These are phyloP conservation scores for Denticeps clupeoides DNA, from an alignment of 2,797 vertebrate genomes.

Conservation along the genomic window DNA sequence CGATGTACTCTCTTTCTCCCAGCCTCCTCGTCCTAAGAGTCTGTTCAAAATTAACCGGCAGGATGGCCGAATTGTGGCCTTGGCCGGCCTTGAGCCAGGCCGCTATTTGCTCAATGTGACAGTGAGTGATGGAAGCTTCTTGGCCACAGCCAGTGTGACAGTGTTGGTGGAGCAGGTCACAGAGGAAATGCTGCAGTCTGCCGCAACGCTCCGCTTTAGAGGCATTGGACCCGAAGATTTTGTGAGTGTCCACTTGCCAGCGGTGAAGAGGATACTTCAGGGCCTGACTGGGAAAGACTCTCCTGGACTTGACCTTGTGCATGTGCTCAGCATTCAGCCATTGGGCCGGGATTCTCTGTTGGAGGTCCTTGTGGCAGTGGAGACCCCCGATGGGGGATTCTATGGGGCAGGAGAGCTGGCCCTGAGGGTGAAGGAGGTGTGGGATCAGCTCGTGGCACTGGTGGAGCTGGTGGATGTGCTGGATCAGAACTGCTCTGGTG, in stretches of 20 bases:
- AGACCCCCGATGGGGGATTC: constrained; percentile 61
- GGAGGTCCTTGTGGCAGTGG: constrained; percentile 76
- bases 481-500: constrained; percentile 65
- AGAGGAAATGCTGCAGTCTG: constrained; percentile 70
- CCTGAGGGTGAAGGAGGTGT: constrained; percentile 68
- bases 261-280: constrained; percentile 72
- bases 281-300: constrained; percentile 44
- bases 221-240: constrained; percentile 83
- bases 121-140: constrained; percentile 88
- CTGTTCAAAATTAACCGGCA: constrained; percentile 81
- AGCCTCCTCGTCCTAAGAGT: constrained; percentile 66
- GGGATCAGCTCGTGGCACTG: constrained; percentile 67
- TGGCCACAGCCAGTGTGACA: constrained; percentile 76
- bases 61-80: constrained; percentile 80
- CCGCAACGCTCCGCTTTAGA: constrained; percentile 69
- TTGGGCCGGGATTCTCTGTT: constrained; percentile 58
- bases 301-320: constrained; percentile 64
- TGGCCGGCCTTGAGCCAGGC: constrained; percentile 83
- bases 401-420: constrained; percentile 61
- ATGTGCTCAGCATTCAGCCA: constrained; percentile 75
- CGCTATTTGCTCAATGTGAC: constrained; percentile 87
- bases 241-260: constrained; percentile 75
- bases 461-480: constrained; percentile 64
- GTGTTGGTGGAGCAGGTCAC: constrained; percentile 81
- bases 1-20: constrained; percentile 79